Conservation (phyloP, 2,113 vertebrate genomes). For the Ceyx cyanopectus region DNA sequence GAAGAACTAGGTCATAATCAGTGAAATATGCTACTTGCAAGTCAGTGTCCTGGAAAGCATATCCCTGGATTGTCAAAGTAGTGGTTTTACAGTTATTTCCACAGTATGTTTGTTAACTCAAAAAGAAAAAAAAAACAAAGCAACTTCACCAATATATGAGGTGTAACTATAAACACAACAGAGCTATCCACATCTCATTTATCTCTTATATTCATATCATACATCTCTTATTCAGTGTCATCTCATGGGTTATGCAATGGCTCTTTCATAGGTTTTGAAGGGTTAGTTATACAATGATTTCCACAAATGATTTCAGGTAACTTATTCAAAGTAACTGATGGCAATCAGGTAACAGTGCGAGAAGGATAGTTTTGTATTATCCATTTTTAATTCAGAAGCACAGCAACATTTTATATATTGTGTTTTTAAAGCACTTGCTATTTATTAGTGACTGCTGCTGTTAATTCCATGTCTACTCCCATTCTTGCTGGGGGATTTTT, state of each 20-base stretch:
- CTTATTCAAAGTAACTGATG: not conserved
- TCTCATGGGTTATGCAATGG: not conserved
- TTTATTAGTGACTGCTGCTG: not conserved
- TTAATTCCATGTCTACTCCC: not conserved
- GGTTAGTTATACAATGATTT: not conserved
- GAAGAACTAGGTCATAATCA: not conserved
- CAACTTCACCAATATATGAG: not conserved
- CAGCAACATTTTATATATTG: not conserved
- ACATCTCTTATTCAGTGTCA: not conserved
- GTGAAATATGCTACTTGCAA: not conserved
- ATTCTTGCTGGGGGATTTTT: not conserved
- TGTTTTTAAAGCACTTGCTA: not conserved
- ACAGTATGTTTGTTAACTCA: not conserved
- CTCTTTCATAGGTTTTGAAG: not conserved
- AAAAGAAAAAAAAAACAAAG: not conserved
- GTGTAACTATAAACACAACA: not conserved
- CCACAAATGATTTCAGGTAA: not conserved
- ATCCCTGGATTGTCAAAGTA: not conserved
- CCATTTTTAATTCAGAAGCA: conserved; percentile 19
- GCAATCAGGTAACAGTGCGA: not conserved
- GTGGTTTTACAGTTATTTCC: not conserved
- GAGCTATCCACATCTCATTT: not conserved
- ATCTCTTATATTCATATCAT: not conserved
- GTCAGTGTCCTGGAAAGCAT: not conserved
- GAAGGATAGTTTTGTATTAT: not conserved